Base-by-base conservation (phyloP, 2,888 invertebrate genomes). In the Empis livida region DNA sequence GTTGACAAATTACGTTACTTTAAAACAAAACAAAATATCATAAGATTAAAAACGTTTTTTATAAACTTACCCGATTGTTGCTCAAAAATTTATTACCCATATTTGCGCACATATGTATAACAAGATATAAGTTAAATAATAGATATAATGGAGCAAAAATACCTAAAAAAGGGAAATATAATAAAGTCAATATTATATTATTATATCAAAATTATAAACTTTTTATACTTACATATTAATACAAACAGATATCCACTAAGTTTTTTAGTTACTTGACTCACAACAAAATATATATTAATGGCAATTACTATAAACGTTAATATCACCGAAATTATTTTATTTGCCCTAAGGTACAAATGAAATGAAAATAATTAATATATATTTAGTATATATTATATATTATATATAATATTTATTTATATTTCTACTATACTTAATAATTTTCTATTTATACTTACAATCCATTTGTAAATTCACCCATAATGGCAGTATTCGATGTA, bases 401-500 rank as follows among this genome's bases (percentile, higher is more conserved):
- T 23, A 27, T 20, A 41, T 30, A 10, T 23, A 44, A 32, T 2
- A 38, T 40, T 23, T 11, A 27, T 27, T 42, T 15, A 37, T 27
- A 15, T 10, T 42, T 38, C 17, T 5, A 5, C 1, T 27, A 15
- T 13, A 27, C 13, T 17, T 3, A 9, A 15, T 43, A 38, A 17
- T 15, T 6, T 16, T 39, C 10, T 42, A 16, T 9, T 39, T 13
- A 23, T 27, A 48, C 32, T 71, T 70, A 85, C 85, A 78, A 56
- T 71, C 86, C 85, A 67, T 87, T 90, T 31, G 75, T 78, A 65
- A 91, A 92, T 57, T 85, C 82, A 32, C 85, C 85, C 91, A 92
- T 92, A 42, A 92, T 81, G 42, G 76, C 71, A 4, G 69, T 65
- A 55, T 82, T 82, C 47, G 86, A 84, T 1, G 91, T 90, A 61